Base-by-base conservation (phyloP, 2,888 invertebrate genomes). In the Netelia melanura region DNA sequence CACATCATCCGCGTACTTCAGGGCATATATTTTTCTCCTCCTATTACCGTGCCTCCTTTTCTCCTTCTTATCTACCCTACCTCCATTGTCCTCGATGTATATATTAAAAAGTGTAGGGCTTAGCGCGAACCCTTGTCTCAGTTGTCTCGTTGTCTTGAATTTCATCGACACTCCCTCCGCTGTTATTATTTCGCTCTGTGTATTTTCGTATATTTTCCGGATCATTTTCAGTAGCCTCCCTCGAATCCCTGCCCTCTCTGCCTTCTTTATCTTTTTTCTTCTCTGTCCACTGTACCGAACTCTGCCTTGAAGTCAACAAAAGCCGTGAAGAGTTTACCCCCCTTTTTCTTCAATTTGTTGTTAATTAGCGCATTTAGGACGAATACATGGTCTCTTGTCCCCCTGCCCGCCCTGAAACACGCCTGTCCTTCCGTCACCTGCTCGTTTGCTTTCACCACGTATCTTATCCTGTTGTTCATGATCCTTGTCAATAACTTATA, bases 1-100 rank as follows among this genome's bases (percentile, higher is more conserved):
- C 17, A 17, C 17, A 17, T 88, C 85, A 43, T 88, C 86, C 11
- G 87, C 85, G 54, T 75, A 87, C 43, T 17, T 17, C 17, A 17
- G 17, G 17, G 17, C 17, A 17, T 17, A 17, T 17, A 17, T 17
- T 17, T 17, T 17, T 17, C 17, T 17, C 17, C 17, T 17, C 17
- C 0, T 17, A 17, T 17, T 17, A 17, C 0, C 17, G 17, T 17
- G 17, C 17, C 17, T 17, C 17, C 17, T 17, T 17, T 17, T 0
- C 17, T 17, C 17, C 17, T 17, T 17, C 17, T 17, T 17, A 17
- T 17, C 17, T 17, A 17, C 17, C 17, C 17, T 17, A 17, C 17
- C 17, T 17, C 17, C 17, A 17, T n/a, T 17, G 0, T 17, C 17
- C 17, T 17, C 17, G 17, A 17, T 17, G 17, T 17, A 17, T 17